phyloP scores from a whole-genome alignment of 2,797 vertebrate species.

The Melanotaenia trifasciata region DNA sequence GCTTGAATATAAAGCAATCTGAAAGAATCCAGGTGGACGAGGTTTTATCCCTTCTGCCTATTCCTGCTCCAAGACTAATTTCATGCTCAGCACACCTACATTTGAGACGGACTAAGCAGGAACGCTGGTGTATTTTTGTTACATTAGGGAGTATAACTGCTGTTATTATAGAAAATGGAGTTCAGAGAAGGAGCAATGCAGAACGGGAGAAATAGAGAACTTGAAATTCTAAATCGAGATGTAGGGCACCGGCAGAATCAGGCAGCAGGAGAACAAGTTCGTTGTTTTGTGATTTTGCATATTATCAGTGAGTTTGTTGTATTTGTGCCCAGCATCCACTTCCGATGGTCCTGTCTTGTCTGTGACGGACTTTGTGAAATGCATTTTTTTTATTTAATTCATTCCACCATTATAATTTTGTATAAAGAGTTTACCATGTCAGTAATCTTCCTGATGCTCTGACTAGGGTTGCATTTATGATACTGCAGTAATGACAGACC shows the following conservation, averaged over 20 bases:
- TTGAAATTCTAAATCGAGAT: background rate
- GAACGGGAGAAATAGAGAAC: background rate
- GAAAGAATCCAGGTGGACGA: constrained; percentile 54
- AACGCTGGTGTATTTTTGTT: constrained; percentile 10
- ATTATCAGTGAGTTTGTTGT: background rate
- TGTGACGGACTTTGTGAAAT: background rate
- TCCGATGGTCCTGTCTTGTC: background rate
- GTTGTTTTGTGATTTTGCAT: background rate
- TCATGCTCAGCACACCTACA: constrained; percentile 33
- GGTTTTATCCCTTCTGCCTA: constrained; percentile 36
- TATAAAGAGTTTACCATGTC: no score
- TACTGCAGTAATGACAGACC: no score
- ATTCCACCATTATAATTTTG: constrained; percentile 1
- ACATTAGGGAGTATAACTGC: constrained; percentile 18
- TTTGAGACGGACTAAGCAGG: constrained; percentile 10
- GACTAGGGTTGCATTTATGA: no score
- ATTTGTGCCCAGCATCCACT: background rate
- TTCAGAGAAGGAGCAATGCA: constrained; percentile 8
- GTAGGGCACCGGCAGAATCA: background rate
- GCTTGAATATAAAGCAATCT: constrained; percentile 49
- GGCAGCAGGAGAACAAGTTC: background rate
- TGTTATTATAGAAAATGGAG: constrained; percentile 25
- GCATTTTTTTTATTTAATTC: background rate
- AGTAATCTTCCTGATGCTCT: no score
- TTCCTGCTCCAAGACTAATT: constrained; percentile 49